A percentile compares a stretch with the other conserved stretches of the same genome.
Evolutionary conservation across 2,797 vertebrate genomes (phyloP).

Genomic region (Enteromius fasciolatus): DNA sequence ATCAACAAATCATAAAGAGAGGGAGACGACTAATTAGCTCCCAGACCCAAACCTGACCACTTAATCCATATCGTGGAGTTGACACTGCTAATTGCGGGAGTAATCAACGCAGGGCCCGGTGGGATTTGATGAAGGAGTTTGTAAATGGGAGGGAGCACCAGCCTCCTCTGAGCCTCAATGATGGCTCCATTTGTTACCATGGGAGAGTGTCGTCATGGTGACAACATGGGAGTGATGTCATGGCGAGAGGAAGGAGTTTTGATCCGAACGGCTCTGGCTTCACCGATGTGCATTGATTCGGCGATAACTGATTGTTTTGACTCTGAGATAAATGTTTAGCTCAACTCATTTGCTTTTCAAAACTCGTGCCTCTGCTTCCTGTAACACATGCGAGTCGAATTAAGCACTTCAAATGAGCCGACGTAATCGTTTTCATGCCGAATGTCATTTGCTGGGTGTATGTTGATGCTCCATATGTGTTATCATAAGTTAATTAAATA

Average conservation of each 20-base stretch:
- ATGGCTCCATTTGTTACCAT: slow-evolving; percentile 78
- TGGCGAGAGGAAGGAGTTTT: slow-evolving; percentile 62
- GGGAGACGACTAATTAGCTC: slow-evolving; percentile 95
- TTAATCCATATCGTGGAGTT: slow-evolving; percentile 95
- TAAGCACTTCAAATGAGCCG: slow-evolving; percentile 6
- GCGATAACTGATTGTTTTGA: slow-evolving; percentile 30
- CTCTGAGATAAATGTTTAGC: slow-evolving; percentile 5
- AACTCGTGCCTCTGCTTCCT: slow-evolving; percentile 20
- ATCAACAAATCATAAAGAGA: slow-evolving; percentile 95
- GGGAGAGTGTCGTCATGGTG: slow-evolving; percentile 70
- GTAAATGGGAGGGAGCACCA: slow-evolving; percentile 81
- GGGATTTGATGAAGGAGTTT: slow-evolving; percentile 91
- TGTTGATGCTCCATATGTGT: slow-evolving; percentile 5
- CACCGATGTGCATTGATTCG: slow-evolving; percentile 13
- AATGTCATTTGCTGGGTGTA: neutral
- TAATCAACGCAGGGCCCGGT: slow-evolving; percentile 94
- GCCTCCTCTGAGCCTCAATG: slow-evolving; percentile 72
- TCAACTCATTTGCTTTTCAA: slow-evolving; percentile 20
- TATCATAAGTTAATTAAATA: slow-evolving; percentile 19
- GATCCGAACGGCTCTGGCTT: slow-evolving; percentile 11
- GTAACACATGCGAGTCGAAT: slow-evolving; percentile 31
- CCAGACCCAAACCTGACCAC: slow-evolving; percentile 97
- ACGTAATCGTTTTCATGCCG: slow-evolving; percentile 11
- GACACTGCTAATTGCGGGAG: slow-evolving; percentile 96
- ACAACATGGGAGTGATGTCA: slow-evolving; percentile 68